A percentile compares a stretch with the other conserved stretches of the same genome.
Evolutionary conservation across 2,797 vertebrate genomes (phyloP).

Genomic region (Xenentodon cancila): DNA sequence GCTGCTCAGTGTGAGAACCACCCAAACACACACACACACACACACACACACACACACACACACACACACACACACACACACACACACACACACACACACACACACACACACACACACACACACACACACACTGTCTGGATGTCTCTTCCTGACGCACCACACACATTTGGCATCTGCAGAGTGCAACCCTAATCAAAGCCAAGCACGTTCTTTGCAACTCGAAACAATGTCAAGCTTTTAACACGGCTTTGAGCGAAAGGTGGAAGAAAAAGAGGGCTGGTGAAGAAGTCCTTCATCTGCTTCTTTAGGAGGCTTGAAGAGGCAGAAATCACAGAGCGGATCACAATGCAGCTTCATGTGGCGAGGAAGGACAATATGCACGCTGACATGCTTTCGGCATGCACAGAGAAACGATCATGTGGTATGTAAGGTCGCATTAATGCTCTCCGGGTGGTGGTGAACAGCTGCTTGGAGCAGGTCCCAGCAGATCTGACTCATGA

Average conservation of each 20-base stretch:
- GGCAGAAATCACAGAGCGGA: conserved; percentile 79
- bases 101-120: conserved; percentile 34
- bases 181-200: conserved; percentile 67
- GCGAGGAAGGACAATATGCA: conserved; percentile 18
- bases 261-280: conserved; percentile 49
- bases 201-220: conserved; percentile 40
- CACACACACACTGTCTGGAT: conserved; percentile 21
- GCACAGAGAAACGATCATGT: conserved; percentile 14
- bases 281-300: conserved; percentile 51
- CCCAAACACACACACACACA: conserved; percentile 28
- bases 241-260: conserved; percentile 60
- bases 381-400: conserved; percentile 33
- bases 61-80: conserved; percentile 23
- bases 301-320: conserved; percentile 72
- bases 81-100: conserved; percentile 31
- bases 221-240: conserved; percentile 59
- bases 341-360: conserved; percentile 31
- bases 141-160: conserved; percentile 40
- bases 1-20: conserved; percentile 50
- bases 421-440: conserved; percentile 28
- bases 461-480: conserved; percentile 73
- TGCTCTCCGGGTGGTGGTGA: conserved; percentile 47
- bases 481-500: conserved; percentile 51
- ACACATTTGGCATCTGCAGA: conserved; percentile 31
- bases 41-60: conserved; percentile 3